These are phyloP conservation scores for Turritopsis dohrnii DNA, from an alignment of 30 jellyfish, hydroid and myxozoan genomes.

Conservation along the genomic window DNA sequence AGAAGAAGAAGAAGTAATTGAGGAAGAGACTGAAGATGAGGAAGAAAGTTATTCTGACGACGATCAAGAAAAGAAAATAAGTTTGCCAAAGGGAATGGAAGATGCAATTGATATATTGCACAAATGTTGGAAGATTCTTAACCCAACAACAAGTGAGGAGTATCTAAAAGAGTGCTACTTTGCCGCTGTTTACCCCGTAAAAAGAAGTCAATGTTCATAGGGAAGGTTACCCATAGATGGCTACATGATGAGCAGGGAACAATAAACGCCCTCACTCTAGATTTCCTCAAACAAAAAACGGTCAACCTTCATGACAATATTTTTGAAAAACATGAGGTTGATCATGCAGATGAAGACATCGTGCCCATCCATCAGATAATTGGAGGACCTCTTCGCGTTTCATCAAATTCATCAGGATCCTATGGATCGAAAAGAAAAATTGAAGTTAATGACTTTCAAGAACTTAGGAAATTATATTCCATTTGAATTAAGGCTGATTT, in stretches of 20 bases:
- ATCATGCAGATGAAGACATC: neutral
- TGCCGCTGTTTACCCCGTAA: no score
- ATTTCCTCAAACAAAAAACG: no score
- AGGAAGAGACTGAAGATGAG: neutral
- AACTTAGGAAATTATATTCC: neutral
- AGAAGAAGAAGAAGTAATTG: neutral
- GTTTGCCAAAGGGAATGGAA: neutral
- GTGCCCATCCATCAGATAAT: slow-evolving; percentile 2
- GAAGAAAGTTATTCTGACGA: neutral
- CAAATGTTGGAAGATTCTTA: no score
- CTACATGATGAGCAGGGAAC: no score
- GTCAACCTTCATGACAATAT: slow-evolving; percentile 3
- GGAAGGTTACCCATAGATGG: no score
- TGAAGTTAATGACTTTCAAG: slow-evolving; percentile 1
- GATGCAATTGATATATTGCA: slow-evolving; percentile 3
- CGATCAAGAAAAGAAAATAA: neutral
- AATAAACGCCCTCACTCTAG: no score
- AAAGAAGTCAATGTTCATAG: no score
- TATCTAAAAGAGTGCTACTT: no score
- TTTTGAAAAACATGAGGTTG: slow-evolving; percentile 1
- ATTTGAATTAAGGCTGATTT: neutral
- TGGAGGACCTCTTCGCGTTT: neutral
- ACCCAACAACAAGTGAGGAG: no score
- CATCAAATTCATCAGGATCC: neutral
- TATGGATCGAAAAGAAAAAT: neutral